phyloP scores from a whole-genome alignment of 2,113 vertebrate species.

The Pao palembangensis region DNA sequence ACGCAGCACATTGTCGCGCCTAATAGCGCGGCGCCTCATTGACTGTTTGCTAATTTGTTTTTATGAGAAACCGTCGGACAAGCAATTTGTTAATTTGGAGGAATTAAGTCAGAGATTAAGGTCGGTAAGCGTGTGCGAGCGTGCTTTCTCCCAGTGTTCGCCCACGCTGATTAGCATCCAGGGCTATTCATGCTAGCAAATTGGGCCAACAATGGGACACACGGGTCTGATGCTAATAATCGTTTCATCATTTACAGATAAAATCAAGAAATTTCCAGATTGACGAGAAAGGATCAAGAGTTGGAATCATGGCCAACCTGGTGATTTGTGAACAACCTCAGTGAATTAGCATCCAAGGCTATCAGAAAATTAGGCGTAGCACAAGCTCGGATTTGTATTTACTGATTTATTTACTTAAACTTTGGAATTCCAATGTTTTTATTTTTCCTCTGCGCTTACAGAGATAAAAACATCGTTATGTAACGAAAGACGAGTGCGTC shows the following conservation, averaged over 20 bases:
- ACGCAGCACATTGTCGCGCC: conserved; percentile 30
- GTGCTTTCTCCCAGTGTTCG: conserved; percentile 1
- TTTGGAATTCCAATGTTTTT: background rate
- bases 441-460: background rate
- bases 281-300: no score
- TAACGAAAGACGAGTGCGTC: conserved; percentile 9
- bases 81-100: conserved; percentile 40
- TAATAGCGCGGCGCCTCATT: conserved; percentile 53
- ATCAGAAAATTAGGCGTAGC: no score
- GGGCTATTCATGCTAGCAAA: conserved; percentile 18
- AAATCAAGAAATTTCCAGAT: no score
- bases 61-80: conserved; percentile 35
- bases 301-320: no score
- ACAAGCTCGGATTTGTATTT: no score
- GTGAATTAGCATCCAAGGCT: no score
- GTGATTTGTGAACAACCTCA: no score
- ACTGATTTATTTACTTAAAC: no score
- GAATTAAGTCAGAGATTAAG: conserved; percentile 44
- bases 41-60: conserved; percentile 53
- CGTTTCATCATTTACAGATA: background rate
- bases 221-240: conserved; percentile 2
- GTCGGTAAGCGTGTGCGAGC: conserved; percentile 18
- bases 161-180: conserved; percentile 17
- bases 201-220: conserved; percentile 12
- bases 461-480: conserved; percentile 26